phyloP scores from a whole-genome alignment of 2,797 vertebrate species.

The Parauchenoglanis ngamensis region DNA sequence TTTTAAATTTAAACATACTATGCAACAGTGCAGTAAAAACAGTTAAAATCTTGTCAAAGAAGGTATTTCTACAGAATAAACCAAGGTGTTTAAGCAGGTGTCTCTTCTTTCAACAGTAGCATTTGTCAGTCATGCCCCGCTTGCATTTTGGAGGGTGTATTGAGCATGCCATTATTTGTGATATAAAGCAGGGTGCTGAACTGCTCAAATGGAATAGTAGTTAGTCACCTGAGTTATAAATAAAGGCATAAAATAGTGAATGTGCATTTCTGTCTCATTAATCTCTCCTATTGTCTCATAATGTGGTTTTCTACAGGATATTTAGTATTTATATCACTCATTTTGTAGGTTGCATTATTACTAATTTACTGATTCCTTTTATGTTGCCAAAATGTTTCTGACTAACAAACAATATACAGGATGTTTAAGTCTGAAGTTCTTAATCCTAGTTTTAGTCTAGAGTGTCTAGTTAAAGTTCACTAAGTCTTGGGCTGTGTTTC shows the following conservation, averaged over 20 bases:
- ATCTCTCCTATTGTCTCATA: not conserved
- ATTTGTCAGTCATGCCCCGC: constrained; percentile 23
- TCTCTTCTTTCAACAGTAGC: constrained; percentile 39
- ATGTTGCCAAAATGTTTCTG: not conserved
- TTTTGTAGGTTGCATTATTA: not conserved
- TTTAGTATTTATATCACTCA: not conserved
- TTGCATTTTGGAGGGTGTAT: constrained; percentile 35
- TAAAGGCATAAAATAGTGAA: not conserved
- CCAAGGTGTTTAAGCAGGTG: constrained; percentile 30
- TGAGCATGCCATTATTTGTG: constrained; percentile 14
- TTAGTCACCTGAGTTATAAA: not conserved
- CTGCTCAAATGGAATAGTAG: not conserved
- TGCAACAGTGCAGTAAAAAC: constrained; percentile 60
- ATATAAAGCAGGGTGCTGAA: constrained; percentile 20
- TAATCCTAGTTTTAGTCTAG: too few species aligned
- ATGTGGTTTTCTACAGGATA: not conserved
- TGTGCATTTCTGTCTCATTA: not conserved
- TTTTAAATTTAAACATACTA: constrained; percentile 49
- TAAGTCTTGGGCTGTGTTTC: not conserved
- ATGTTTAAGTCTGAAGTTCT: not conserved
- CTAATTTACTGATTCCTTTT: not conserved
- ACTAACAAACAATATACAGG: constrained; percentile 4
- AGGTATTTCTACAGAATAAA: constrained; percentile 39
- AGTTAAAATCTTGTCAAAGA: constrained; percentile 70
- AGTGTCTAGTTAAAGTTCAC: not conserved